Evolutionary conservation across 1,140 invertebrate species (phyloP), one percentile per base, ranked within the genome.

Genomic region (Wiebesia pumilae): DNA sequence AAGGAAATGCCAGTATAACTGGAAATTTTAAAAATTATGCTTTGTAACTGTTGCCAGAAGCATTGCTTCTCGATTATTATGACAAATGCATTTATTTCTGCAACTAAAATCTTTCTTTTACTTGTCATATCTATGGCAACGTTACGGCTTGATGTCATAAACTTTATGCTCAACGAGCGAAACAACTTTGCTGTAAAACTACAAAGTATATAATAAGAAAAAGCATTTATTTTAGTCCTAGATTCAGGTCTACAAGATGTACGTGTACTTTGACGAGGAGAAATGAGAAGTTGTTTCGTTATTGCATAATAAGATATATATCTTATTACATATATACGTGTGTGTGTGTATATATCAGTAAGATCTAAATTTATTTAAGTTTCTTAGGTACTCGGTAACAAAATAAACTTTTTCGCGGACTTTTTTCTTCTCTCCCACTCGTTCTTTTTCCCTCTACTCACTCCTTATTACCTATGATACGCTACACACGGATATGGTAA

Each of bases 301-400:
- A 80, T 80, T 54, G 43, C 38, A 80, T 75, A 62, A 62, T 62
- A 62, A 62, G 58, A 27, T 73, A 73, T 40, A n/a, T n/a, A n/a
- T n/a, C n/a, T n/a, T n/a, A n/a, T n/a, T n/a, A n/a, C n/a, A n/a
- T n/a, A n/a, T n/a, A n/a, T n/a, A n/a, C n/a, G n/a, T n/a, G n/a
- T n/a, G n/a, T n/a, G n/a, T n/a, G n/a, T n/a, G n/a, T n/a, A n/a
- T n/a, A 73, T 73, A 73, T 75, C 71, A 75, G 77, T 40, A 86
- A 65, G n/a, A 81, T 67, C 35, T 82, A 77, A 51, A 83, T 87
- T 83, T 87, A 71, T 80, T 79, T 83, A 80, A 87, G 85, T 65
- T 83, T 67, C 75, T 82, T 83, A 86, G 33, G 54, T 79, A 79
- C 43, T 79, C 79, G 38, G 51, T 86, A 82, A 78, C 71, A 86